Evolutionary conservation across 2,888 invertebrate genomes (phyloP), one percentile per base, ranked within the genome.

Genomic region (Kuschelorhynchus macadamiae): DNA sequence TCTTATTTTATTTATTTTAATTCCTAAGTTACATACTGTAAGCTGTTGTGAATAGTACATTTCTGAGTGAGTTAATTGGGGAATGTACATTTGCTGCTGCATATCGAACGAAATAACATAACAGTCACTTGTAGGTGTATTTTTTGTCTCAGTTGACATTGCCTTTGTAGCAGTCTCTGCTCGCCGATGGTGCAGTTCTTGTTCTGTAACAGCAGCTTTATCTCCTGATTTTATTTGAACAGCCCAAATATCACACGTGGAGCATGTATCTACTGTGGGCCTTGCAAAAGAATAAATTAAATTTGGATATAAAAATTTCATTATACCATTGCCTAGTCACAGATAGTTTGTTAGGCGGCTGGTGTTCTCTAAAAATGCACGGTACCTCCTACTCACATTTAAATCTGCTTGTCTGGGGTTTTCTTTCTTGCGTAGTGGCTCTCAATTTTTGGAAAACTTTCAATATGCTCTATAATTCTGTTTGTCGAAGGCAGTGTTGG

Each of bases 161-260:
- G 20, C 25, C 50, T 60, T 50, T 50, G 60, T 49, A 50, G 60
- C 36, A 60, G 50, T 12, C 49, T 60, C 41, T 50, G 39, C 16
- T 60, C 50, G 12, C 30, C 60, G 7, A 36, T 60, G 21, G 39
- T 60, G 50, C 33, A 49, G 20, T 9, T 60, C 49, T 30, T 47
- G 49, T 49, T 50, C 50, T 41, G 36, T 39, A 11, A 39, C 39
- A 52, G 50, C 50, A 12, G 39, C 17, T 41, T 50, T 21, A 61
- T 61, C 42, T 8, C 61, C 50, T 50, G 61, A 39, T 61, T 61
- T 50, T 50, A 50, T 39, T 52, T 61, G n/a, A 49, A 46, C 49
- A 41, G 49, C 50, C 50, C n/a, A 46, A 46, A 18, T 30, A 17
- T 60, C 60, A 33, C 60, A 61, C 21, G 61, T 61, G 21, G 50